Percentiles rank a stretch among this genome's conserved stretches.
Evolutionary conservation across 53 echinoderm and acorn worm species (phyloP).

Genomic region (Pentamera pediparva): DNA sequence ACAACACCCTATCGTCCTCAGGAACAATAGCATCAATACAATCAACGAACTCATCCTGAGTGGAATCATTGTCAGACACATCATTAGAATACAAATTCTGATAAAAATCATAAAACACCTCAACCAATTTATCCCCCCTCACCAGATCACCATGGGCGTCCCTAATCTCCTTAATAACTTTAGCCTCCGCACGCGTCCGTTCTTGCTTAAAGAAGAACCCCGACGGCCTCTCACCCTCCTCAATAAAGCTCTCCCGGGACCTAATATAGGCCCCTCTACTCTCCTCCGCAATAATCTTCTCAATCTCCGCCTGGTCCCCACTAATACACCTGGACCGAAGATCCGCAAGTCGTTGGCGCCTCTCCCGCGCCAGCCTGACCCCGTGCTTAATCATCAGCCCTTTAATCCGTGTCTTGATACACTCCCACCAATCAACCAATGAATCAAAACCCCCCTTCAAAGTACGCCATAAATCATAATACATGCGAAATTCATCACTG

Average conservation of each 20-base stretch:
- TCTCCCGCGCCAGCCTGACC: not conserved
- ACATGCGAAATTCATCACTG: conserved; percentile 10
- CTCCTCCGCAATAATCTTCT: not conserved
- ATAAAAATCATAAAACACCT: conserved; percentile 9
- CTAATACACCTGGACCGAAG: not conserved
- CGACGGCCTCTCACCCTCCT: not conserved
- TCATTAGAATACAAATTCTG: not conserved
- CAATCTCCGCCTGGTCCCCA: not conserved
- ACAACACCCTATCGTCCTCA: not conserved
- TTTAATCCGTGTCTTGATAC: not conserved
- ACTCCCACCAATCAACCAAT: not conserved
- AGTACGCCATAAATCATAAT: not conserved
- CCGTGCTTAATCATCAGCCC: not conserved
- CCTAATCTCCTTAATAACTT: not conserved
- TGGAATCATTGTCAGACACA: not conserved
- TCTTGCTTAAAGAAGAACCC: not conserved
- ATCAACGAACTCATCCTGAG: not conserved
- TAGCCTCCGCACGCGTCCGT: not conserved
- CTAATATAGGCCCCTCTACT: not conserved
- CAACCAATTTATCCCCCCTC: not conserved
- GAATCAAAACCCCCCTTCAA: not conserved
- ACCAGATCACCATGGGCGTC: not conserved
- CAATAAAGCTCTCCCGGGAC: not conserved
- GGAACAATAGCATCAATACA: not conserved
- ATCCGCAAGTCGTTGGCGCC: not conserved